These are phyloP conservation scores for Molossus molossus DNA, from an alignment of 2,797 vertebrate genomes.

Conservation along the genomic window DNA sequence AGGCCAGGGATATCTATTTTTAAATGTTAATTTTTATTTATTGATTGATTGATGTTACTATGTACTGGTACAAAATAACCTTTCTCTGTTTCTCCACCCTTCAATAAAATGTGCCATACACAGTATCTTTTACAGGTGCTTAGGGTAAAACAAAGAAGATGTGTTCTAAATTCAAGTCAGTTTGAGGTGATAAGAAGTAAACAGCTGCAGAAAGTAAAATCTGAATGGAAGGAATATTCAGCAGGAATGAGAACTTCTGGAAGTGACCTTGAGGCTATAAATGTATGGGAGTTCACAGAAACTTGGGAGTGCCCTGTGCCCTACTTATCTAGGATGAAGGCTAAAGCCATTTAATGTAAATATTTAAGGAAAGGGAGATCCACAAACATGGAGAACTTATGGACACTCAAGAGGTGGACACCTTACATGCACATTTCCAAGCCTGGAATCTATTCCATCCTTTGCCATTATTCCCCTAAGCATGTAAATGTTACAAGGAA, in stretches of 20 bases:
- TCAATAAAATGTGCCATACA: background rate
- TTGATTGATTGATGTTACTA: background rate
- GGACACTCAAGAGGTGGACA: background rate
- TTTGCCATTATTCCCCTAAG: background rate
- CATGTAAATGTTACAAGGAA: background rate
- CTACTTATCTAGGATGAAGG: background rate
- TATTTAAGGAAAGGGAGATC: background rate
- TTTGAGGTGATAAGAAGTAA: conserved; percentile 29
- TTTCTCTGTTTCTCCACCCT: background rate
- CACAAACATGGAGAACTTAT: background rate
- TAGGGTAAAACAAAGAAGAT: background rate
- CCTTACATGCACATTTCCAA: background rate
- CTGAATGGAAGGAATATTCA: background rate
- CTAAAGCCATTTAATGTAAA: background rate
- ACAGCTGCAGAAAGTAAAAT: background rate
- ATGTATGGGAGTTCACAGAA: background rate
- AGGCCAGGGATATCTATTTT: background rate
- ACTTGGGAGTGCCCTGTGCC: background rate
- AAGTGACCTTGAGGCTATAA: background rate
- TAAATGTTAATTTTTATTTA: background rate
- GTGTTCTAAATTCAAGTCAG: conserved; percentile 19
- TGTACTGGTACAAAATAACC: background rate
- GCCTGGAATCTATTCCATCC: background rate
- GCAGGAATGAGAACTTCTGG: background rate
- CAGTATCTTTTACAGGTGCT: background rate